Percentiles rank a stretch among this genome's conserved stretches.
Evolutionary conservation across 1,140 invertebrate genomes (phyloP).

Genomic region (Drosophila willistoni): DNA sequence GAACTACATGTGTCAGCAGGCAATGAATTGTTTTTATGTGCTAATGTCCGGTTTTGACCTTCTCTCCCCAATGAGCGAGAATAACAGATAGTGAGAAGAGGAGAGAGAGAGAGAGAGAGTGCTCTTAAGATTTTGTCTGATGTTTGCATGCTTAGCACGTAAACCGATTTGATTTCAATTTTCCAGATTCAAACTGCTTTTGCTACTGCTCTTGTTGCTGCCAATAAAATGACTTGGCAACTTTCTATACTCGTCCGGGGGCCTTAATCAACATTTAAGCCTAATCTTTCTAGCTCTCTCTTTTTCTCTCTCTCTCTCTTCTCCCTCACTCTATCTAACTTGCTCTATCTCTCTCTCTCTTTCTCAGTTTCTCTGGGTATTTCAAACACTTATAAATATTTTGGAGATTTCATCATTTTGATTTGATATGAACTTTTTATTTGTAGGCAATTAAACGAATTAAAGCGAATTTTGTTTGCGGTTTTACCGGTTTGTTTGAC

Average conservation of each 20-base stretch:
- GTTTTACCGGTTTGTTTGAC: slow-evolving; percentile 1
- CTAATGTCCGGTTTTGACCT: slow-evolving; percentile 52
- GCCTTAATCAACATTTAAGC: slow-evolving; percentile 26
- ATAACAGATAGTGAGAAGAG: not conserved
- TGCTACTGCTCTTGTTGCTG: not conserved
- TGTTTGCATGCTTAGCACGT: slow-evolving; percentile 69
- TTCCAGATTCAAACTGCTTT: slow-evolving; percentile 71
- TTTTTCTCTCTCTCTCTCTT: not conserved
- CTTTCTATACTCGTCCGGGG: slow-evolving; percentile 29
- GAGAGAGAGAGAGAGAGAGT: not conserved
- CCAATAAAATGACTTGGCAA: slow-evolving; percentile 45
- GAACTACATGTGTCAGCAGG: slow-evolving; percentile 73
- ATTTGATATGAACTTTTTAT: slow-evolving; percentile 2
- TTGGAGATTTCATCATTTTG: slow-evolving; percentile 1
- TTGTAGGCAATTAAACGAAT: not conserved
- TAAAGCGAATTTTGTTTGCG: not conserved
- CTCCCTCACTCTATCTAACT: not conserved
- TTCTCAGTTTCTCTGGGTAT: not conserved
- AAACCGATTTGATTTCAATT: slow-evolving; percentile 83
- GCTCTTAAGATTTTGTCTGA: slow-evolving; percentile 11
- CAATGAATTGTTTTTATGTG: slow-evolving; percentile 80
- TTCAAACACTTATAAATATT: not conserved
- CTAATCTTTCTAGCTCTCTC: slow-evolving; percentile 26
- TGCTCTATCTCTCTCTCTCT: not conserved
- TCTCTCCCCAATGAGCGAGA: slow-evolving; percentile 2